A percentile compares a stretch with the other conserved stretches of the same genome.
These are phyloP conservation scores for Propithecus perrieri DNA, from an alignment of 2,797 vertebrate genomes.

Conservation along the genomic window DNA sequence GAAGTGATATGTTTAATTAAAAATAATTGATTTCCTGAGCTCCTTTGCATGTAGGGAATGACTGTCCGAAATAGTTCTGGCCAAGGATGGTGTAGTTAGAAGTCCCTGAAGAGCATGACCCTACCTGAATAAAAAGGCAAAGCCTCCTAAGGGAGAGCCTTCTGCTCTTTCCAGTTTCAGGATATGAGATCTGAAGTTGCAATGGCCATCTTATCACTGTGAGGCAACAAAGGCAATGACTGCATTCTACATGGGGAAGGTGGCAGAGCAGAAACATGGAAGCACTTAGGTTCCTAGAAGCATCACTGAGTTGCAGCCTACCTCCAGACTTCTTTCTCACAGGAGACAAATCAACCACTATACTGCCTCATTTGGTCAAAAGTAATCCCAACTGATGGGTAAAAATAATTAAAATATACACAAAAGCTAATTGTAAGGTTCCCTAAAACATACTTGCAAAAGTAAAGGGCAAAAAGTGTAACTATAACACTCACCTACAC, in stretches of 20 bases:
- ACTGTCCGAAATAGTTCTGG: background rate
- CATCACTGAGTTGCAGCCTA: too few species aligned
- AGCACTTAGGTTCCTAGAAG: rapidly evolving
- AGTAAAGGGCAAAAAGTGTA: background rate
- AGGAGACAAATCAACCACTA: background rate
- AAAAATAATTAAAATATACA: background rate
- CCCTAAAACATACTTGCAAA: background rate
- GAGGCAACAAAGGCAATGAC: background rate
- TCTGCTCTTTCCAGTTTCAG: background rate
- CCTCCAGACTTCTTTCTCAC: background rate
- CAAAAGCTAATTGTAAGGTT: background rate
- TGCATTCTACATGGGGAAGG: rapidly evolving
- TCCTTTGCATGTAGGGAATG: background rate
- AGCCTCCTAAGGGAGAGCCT: background rate
- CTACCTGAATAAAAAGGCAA: background rate
- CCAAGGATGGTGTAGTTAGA: background rate
- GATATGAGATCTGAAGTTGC: background rate
- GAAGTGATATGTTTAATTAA: background rate
- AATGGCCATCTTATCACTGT: background rate
- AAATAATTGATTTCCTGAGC: background rate
- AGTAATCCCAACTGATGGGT: background rate
- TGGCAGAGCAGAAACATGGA: rapidly evolving
- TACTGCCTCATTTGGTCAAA: background rate
- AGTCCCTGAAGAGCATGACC: background rate
- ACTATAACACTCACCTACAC: background rate